These are phyloP conservation scores for Silurus lanzhouensis DNA, from an alignment of 2,797 vertebrate genomes.

Conservation along the genomic window DNA sequence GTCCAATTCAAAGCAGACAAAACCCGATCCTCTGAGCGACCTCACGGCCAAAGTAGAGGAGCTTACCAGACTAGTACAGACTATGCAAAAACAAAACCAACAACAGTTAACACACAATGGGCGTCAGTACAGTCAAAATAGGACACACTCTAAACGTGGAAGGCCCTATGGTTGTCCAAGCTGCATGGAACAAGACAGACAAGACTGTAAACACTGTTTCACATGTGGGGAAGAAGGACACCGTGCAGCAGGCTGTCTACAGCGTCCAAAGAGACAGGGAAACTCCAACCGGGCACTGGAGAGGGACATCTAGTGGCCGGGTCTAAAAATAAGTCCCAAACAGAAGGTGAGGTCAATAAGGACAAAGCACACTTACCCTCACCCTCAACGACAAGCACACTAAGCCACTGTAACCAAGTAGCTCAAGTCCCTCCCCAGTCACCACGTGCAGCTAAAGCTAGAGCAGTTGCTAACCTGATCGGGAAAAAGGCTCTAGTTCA, in stretches of 20 bases:
- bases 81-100: no score
- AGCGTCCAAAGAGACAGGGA: conserved; percentile 26
- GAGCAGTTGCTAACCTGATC: not conserved
- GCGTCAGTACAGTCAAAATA: no score
- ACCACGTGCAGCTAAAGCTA: not conserved
- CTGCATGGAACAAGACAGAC: conserved; percentile 9
- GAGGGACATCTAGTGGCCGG: conserved; percentile 46
- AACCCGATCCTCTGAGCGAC: no score
- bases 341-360: not conserved
- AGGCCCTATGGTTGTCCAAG: conserved; percentile 34
- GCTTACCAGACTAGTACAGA: no score
- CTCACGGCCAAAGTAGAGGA: no score
- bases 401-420: not conserved
- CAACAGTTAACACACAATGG: no score
- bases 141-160: no score
- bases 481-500: conserved; percentile 29
- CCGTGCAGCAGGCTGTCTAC: conserved; percentile 32
- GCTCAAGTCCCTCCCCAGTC: not conserved
- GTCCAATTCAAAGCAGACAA: no score
- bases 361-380: not conserved
- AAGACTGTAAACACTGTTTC: conserved; percentile 46
- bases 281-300: conserved; percentile 46
- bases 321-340: conserved; percentile 18
- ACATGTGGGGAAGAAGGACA: conserved; percentile 50
- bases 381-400: no score